Evolutionary conservation across 2,797 vertebrate species (phyloP).

Genomic region (Eulemur albifrons): DNA sequence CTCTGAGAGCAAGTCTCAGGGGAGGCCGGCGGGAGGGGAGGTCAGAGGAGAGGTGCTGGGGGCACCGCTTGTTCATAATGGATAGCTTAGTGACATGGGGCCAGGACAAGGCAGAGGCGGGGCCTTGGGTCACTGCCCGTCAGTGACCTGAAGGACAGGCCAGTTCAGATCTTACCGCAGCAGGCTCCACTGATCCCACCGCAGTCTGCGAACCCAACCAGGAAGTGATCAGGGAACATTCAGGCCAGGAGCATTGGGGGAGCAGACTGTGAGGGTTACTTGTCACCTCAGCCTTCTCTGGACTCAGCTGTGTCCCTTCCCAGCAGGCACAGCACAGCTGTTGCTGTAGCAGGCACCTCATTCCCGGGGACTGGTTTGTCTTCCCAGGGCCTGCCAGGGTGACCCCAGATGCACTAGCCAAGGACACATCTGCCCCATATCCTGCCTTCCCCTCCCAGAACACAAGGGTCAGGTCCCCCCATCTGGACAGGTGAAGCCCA

Average conservation of each 20-base stretch:
- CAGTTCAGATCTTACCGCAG: not conserved
- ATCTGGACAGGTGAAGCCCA: conserved; percentile 43
- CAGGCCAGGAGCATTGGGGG: not conserved
- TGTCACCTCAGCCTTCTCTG: not conserved
- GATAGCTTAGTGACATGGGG: not conserved
- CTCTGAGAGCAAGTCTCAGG: not conserved
- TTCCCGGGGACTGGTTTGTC: not conserved
- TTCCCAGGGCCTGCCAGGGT: not conserved
- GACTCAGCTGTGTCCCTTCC: not conserved
- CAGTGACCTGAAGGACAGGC: not conserved
- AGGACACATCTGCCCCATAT: not conserved
- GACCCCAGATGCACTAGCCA: not conserved
- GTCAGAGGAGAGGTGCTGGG: not conserved
- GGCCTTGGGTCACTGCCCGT: not conserved
- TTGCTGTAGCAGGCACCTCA: not conserved
- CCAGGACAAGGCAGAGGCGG: not conserved
- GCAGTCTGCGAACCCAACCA: not conserved
- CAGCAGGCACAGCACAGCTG: not conserved
- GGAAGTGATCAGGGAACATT: not conserved
- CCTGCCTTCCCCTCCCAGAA: not conserved
- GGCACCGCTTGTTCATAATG: not conserved
- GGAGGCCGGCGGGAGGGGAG: not conserved
- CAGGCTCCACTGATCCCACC: not conserved
- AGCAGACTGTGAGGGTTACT: not conserved
- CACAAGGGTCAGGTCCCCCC: not conserved